These are phyloP conservation scores for Drosophila ogumai DNA, from an alignment of 1,140 invertebrate species.

Conservation along the genomic window DNA sequence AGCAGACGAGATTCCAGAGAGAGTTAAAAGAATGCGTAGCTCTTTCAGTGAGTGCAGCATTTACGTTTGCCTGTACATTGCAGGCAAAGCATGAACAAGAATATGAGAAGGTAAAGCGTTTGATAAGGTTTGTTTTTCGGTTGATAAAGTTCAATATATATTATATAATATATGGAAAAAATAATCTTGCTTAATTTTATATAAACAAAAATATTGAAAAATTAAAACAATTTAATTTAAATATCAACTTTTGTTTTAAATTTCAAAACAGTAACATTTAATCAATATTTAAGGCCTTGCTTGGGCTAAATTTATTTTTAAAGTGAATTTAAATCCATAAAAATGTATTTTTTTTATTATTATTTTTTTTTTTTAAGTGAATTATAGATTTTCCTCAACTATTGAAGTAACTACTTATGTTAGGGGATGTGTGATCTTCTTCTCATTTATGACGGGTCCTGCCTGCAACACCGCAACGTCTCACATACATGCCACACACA, in stretches of 20 bases:
- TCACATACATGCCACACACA: constrained; percentile 47
- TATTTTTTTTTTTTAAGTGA: not conserved
- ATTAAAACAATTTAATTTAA: too few species aligned
- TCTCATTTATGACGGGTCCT: constrained; percentile 20
- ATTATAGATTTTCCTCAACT: not conserved
- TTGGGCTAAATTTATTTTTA: too few species aligned
- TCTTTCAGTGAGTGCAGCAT: too few species aligned
- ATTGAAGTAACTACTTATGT: not conserved
- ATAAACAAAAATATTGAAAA: not conserved
- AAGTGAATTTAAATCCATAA: too few species aligned
- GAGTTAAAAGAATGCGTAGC: not conserved
- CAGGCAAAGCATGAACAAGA: not conserved
- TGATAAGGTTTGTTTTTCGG: not conserved
- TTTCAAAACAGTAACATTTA: too few species aligned
- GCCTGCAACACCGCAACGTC: constrained; percentile 30
- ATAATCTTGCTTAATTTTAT: not conserved
- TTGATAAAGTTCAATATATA: not conserved
- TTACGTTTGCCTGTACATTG: not conserved
- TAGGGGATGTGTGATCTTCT: not conserved
- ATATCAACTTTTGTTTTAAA: too few species aligned
- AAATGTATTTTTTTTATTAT: not conserved
- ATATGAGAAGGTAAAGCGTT: not conserved
- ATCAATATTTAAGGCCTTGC: too few species aligned
- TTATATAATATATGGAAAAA: not conserved
- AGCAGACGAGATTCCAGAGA: not conserved